phyloP scores from a whole-genome alignment of 2,888 invertebrate genomes.

The Andrena trimmerana region DNA sequence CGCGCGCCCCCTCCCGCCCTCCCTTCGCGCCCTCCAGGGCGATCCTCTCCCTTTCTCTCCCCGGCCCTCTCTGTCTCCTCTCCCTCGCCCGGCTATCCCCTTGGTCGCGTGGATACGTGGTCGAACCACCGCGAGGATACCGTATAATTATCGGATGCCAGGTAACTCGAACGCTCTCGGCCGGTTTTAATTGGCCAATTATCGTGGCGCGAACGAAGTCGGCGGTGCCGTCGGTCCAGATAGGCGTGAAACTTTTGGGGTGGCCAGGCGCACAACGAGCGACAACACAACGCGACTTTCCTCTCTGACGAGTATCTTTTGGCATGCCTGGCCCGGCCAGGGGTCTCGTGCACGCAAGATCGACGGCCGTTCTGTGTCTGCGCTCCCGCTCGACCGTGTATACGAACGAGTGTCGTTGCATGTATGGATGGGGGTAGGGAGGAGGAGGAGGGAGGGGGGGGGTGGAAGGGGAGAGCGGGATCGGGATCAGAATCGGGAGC shows the following conservation, averaged over 20 bases:
- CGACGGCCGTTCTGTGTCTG: conserved; percentile 4
- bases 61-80: conserved; percentile 17
- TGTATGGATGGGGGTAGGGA: not conserved
- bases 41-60: conserved; percentile 41
- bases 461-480: conserved; percentile 47
- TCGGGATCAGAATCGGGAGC: conserved; percentile 74
- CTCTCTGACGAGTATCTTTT: conserved; percentile 76
- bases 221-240: conserved; percentile 81
- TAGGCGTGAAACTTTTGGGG: conserved; percentile 84
- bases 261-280: conserved; percentile 79
- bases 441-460: not conserved
- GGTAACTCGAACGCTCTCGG: conserved; percentile 80
- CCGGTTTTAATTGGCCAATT: conserved; percentile 85
- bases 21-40: conserved; percentile 7
- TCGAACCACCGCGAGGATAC: conserved; percentile 80
- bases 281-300: conserved; percentile 76
- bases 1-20: conserved; percentile 23
- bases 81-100: conserved; percentile 45
- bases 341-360: conserved; percentile 48
- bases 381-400: not conserved
- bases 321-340: conserved; percentile 48
- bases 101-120: conserved; percentile 80
- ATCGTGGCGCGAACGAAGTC: conserved; percentile 83
- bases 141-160: conserved; percentile 83
- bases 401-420: conserved; percentile 1